phyloP scores from a whole-genome alignment of 1,140 invertebrate genomes.

The Charaxes varanes region DNA sequence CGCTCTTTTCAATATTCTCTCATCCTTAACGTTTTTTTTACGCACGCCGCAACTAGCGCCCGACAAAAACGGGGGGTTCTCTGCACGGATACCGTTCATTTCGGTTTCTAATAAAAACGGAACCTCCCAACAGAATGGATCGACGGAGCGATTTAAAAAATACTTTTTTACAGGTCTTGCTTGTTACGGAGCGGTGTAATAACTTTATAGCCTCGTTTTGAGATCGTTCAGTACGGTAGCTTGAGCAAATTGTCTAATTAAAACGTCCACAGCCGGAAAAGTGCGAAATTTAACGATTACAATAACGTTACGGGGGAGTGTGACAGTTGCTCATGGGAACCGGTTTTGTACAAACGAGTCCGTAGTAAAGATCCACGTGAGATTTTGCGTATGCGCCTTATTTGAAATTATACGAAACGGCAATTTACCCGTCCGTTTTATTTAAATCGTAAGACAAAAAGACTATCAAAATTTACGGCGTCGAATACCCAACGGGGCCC shows the following conservation, averaged over 20 bases:
- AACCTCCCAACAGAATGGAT: constrained; percentile 4
- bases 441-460: too few species aligned
- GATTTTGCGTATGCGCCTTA: constrained; percentile 20
- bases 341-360: constrained; percentile 27
- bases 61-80: constrained; percentile 2
- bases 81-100: constrained; percentile 1
- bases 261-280: constrained; percentile 10
- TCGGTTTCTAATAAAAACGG: neutral
- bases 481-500: too few species aligned
- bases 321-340: constrained; percentile 18
- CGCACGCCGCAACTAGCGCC: constrained; percentile 1
- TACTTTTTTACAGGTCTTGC: neutral
- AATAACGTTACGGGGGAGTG: constrained; percentile 10
- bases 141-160: constrained; percentile 1
- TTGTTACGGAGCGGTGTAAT: neutral
- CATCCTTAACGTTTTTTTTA: constrained; percentile 13
- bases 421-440: too few species aligned
- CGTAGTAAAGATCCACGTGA: constrained; percentile 27
- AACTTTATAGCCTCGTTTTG: neutral
- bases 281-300: constrained; percentile 15
- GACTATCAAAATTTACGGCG: too few species aligned
- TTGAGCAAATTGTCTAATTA: constrained; percentile 14
- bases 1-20: constrained; percentile 6
- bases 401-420: too few species aligned
- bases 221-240: neutral